phyloP scores from a whole-genome alignment of 2,888 invertebrate genomes.

The Aspidiotus rigidus region DNA sequence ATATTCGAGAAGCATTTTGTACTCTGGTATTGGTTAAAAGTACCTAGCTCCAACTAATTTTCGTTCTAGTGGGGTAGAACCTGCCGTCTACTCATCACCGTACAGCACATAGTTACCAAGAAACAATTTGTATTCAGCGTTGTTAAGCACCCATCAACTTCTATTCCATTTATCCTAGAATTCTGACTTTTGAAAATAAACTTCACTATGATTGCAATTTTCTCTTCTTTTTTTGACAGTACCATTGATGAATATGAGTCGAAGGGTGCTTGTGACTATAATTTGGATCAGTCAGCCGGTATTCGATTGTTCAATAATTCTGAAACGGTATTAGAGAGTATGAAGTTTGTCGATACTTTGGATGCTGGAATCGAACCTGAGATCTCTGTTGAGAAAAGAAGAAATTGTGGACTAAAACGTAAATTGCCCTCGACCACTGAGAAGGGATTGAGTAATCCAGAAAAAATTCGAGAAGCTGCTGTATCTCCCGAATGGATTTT shows the following conservation, averaged over 20 bases:
- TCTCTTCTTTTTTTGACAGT: neutral
- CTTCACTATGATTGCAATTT: too few species aligned
- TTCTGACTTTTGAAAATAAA: too few species aligned
- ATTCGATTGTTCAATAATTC: conserved; percentile 16
- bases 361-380: neutral
- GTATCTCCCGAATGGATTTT: conserved; percentile 25
- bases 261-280: neutral
- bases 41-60: too few species aligned
- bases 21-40: too few species aligned
- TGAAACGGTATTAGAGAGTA: neutral
- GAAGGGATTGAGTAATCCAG: neutral
- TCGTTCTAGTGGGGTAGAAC: too few species aligned
- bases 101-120: too few species aligned
- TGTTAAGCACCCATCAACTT: too few species aligned
- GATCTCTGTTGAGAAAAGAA: neutral
- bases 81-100: too few species aligned
- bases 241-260: conserved; percentile 3
- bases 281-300: conserved; percentile 1
- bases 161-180: too few species aligned
- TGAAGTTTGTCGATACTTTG: conserved; percentile 9
- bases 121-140: too few species aligned
- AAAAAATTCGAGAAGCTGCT: conserved; percentile 13
- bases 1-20: too few species aligned
- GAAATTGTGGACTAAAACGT: neutral
- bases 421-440: neutral